Evolutionary conservation across 2,113 vertebrate species (phyloP), one percentile per base, ranked within the genome.

Genomic region (Eulemur rufifrons): DNA sequence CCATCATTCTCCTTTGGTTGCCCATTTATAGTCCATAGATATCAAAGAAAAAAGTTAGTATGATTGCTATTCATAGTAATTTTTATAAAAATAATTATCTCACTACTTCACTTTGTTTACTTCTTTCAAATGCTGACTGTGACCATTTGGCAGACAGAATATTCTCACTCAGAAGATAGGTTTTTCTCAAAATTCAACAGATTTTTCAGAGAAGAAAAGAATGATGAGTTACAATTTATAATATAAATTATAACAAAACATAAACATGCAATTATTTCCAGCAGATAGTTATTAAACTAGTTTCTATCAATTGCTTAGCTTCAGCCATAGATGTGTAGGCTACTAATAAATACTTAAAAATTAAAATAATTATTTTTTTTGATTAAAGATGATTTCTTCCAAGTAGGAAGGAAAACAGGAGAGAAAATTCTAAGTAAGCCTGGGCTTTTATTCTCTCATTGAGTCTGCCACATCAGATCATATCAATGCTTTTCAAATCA

Each of bases 101-200:
- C 21, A 90, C 9, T 69, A 77, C 93, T 93, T 91, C 13, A 86
- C 50, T 94, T 94, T 86, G 56, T 89, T 85, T 94, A 71, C 54
- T 61, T 95, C 84, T 88, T 82, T 64, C 32, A 89, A 89, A 74
- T 93, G 45, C 9, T 61, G 66, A 56, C 14, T 81, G 13, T 83
- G 42, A 78, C 37, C 39, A 68, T 78, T 95, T 91, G 74, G 50
- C 54, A 93, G 73, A 61, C 21, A 92, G 18, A 63, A 78, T 64
- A 29, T 32, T 78, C 39, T 91, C n/a, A 78, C 34, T 94, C 4
- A 61, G 20, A 93, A 78, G 20, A 47, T 68, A 69, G 45, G 50
- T 88, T 92, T 92, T 90, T 87, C 42, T 94, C 69, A 63, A 95
- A 68, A 42, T 71, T 85, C 76, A 96, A 74, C n/a, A 89, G 32